A percentile compares a stretch with the other conserved stretches of the same genome.
phyloP scores from a whole-genome alignment of 2,888 invertebrate species.

The Coenonympha arcania region DNA sequence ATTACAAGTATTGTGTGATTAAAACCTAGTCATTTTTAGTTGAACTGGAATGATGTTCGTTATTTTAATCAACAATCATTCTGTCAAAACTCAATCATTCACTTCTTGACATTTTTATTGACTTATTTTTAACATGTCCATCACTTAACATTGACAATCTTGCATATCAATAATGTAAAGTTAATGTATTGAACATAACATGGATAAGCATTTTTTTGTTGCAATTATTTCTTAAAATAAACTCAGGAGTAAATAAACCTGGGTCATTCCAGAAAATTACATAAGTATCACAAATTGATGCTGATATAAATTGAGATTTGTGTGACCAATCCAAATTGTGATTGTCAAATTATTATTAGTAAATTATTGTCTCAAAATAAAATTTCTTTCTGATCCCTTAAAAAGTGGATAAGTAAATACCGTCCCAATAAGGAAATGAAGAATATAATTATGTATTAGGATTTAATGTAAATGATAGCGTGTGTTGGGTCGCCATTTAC shows the following conservation, averaged over 20 bases:
- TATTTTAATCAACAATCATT: slow-evolving; percentile 5
- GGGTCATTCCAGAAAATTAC: no score
- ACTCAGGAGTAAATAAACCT: no score
- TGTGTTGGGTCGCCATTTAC: slow-evolving; percentile 21
- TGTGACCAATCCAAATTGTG: no score
- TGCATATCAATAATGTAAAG: slow-evolving; percentile 20
- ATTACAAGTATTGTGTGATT: slow-evolving; percentile 25
- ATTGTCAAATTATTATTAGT: no score
- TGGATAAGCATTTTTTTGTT: no score
- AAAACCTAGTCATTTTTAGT: slow-evolving; percentile 32
- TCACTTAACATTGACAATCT: slow-evolving; percentile 1
- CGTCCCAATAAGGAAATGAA: slow-evolving; percentile 22
- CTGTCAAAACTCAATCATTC: background rate
- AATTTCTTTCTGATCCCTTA: background rate
- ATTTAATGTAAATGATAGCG: slow-evolving; percentile 16
- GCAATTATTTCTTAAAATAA: no score
- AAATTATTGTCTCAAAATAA: no score
- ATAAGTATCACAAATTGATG: no score
- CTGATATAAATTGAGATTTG: no score
- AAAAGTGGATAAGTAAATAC: slow-evolving; percentile 23
- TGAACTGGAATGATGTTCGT: slow-evolving; percentile 10
- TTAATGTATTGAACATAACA: no score
- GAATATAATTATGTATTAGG: slow-evolving; percentile 16
- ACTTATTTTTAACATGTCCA: background rate
- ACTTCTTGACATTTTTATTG: background rate